Evolutionary conservation across 2,888 invertebrate species (phyloP).

Genomic region (Anoncus sp.): DNA sequence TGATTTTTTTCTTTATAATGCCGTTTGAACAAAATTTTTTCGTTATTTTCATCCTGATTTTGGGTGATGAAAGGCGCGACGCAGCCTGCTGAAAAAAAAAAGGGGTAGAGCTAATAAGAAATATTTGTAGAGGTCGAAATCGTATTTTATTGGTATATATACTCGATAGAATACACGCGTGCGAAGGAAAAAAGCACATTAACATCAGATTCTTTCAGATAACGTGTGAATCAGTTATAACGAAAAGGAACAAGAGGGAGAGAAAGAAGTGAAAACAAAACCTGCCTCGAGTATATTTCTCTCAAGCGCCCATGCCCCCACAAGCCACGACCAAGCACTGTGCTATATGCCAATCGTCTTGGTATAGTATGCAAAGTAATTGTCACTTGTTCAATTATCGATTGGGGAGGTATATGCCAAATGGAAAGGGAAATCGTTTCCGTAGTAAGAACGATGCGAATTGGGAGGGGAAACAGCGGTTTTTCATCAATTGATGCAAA

Average conservation of each 20-base stretch:
- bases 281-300: slow-evolving; percentile 60
- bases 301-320: slow-evolving; percentile 53
- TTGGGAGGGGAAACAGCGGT: too few relatives aligned
- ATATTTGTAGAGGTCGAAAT: slow-evolving; percentile 58
- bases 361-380: slow-evolving; percentile 35
- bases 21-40: neutral
- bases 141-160: slow-evolving; percentile 56
- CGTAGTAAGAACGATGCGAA: too few relatives aligned
- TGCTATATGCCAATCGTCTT: slow-evolving; percentile 21
- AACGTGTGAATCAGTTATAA: slow-evolving; percentile 21
- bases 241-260: slow-evolving; percentile 17
- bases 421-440: neutral
- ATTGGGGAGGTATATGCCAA: slow-evolving; percentile 15
- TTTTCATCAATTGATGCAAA: slow-evolving; percentile 3
- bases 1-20: slow-evolving; percentile 66
- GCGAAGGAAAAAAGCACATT: slow-evolving; percentile 28
- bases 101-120: slow-evolving; percentile 56
- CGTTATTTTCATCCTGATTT: slow-evolving; percentile 32
- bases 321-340: slow-evolving; percentile 11
- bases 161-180: slow-evolving; percentile 49
- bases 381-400: slow-evolving; percentile 40
- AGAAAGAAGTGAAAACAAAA: neutral
- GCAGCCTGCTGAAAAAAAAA: slow-evolving; percentile 42
- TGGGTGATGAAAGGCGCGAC: slow-evolving; percentile 39
- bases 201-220: slow-evolving; percentile 39